Evolutionary conservation across 2,797 vertebrate genomes (phyloP).

Genomic region (Iguana delicatissima): DNA sequence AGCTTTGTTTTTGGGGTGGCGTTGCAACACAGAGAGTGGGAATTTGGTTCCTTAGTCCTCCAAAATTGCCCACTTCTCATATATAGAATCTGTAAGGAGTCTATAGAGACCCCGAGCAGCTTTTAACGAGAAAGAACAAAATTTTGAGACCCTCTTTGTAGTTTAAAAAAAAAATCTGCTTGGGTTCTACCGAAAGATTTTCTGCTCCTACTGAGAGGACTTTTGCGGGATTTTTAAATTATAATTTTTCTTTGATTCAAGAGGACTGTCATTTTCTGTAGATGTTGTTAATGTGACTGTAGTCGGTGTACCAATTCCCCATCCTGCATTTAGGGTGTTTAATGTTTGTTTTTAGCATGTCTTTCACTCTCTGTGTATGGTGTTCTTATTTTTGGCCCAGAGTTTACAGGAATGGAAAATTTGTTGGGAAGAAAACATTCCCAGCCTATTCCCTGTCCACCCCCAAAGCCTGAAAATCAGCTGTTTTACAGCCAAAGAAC

Average conservation of each 20-base stretch:
- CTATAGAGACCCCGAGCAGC: no score
- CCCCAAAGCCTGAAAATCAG: neutral
- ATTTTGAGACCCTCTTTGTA: no score
- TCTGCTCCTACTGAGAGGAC: neutral
- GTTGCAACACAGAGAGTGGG: no score
- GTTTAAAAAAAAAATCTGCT: neutral
- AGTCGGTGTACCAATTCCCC: neutral
- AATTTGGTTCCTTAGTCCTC: no score
- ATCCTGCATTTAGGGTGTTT: neutral
- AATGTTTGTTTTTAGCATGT: neutral
- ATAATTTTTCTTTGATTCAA: neutral
- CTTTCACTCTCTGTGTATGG: neutral
- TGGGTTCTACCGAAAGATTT: neutral
- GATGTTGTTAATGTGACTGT: accelerated
- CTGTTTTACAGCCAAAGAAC: no score
- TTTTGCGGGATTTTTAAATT: neutral
- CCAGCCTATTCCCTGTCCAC: accelerated
- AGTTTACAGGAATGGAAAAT: neutral
- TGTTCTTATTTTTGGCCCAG: neutral
- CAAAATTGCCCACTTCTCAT: no score
- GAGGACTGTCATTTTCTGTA: neutral
- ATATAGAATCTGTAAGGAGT: no score
- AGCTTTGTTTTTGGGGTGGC: no score
- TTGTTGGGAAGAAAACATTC: neutral
- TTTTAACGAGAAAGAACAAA: no score